Conservation (phyloP, 2,888 invertebrate species). For the Belgica antarctica region DNA sequence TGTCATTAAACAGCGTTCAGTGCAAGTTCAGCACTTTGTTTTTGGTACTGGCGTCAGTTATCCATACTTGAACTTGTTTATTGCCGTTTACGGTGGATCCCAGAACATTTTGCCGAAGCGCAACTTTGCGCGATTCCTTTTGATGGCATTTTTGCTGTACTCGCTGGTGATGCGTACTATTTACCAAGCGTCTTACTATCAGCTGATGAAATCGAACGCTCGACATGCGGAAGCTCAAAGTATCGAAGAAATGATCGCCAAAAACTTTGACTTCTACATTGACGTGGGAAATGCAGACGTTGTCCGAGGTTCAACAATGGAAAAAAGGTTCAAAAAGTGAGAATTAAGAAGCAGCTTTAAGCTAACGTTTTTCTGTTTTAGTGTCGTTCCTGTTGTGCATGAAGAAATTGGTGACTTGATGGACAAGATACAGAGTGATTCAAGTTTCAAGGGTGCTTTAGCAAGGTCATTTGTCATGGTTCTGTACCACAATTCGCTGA, state of each 20-base stretch:
- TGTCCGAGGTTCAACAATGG: neutral
- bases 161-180: conserved; percentile 29
- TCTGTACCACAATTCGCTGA: neutral
- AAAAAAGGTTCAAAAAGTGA: neutral
- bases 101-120: conserved; percentile 1
- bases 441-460: neutral
- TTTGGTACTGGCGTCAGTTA: neutral
- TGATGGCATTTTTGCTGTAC: conserved; percentile 12
- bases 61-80: neutral
- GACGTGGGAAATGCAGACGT: neutral
- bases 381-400: too few relatives aligned
- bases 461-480: neutral
- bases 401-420: too few relatives aligned
- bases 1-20: neutral
- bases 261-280: neutral
- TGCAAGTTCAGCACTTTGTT: neutral
- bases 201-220: neutral
- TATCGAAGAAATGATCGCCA: neutral
- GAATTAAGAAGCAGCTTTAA: neutral
- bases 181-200: conserved; percentile 32
- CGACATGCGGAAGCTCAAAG: neutral
- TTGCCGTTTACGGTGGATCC: neutral
- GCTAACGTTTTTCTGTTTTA: neutral
- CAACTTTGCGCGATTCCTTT: conserved; percentile 25
- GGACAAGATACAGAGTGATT: neutral